phyloP scores from a whole-genome alignment of 2,888 invertebrate genomes.

The Latrodectus elegans region DNA sequence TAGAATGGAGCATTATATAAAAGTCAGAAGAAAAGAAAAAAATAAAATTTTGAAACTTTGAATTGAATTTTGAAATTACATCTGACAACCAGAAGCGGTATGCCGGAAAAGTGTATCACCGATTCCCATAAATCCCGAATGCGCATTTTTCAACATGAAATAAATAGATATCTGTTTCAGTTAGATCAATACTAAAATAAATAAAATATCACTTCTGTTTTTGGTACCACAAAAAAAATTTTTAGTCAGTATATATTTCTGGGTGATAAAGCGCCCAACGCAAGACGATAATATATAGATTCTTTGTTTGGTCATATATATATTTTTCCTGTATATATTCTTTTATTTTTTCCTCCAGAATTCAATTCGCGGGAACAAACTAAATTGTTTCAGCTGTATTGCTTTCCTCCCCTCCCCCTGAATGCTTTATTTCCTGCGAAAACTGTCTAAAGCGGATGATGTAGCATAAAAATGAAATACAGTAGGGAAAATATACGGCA shows the following conservation, averaged over 20 bases:
- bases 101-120: no score
- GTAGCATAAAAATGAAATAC: constrained; percentile 48
- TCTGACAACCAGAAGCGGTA: no score
- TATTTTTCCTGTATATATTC: not conserved
- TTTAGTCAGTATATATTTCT: constrained; percentile 47
- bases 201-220: constrained; percentile 47
- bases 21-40: no score
- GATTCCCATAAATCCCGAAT: no score
- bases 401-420: constrained; percentile 16
- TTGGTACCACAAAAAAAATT: constrained; percentile 33
- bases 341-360: constrained; percentile 10
- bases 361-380: constrained; percentile 49
- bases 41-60: no score
- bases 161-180: no score
- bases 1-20: no score
- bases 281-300: constrained; percentile 43
- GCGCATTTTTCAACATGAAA: no score
- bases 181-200: not conserved
- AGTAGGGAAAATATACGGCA: constrained; percentile 5
- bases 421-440: constrained; percentile 6
- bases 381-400: constrained; percentile 55
- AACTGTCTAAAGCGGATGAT: constrained; percentile 59
- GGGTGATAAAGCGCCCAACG: constrained; percentile 47
- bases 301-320: constrained; percentile 50
- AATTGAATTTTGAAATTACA: no score